Evolutionary conservation across 2,113 vertebrate genomes (phyloP).

Genomic region (Barbus barbus): DNA sequence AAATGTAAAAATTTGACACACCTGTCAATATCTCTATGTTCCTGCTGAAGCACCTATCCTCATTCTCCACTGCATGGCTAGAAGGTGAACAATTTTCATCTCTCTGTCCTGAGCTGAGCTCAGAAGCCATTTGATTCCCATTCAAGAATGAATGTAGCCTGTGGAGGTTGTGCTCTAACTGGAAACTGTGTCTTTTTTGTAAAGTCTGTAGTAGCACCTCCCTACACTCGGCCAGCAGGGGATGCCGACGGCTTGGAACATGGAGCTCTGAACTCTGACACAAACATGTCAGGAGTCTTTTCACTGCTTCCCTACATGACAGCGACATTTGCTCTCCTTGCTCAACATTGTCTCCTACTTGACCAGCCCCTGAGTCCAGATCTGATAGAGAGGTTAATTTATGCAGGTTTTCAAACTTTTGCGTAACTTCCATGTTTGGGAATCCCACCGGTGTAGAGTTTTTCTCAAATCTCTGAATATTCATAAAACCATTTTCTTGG

Average conservation of each 20-base stretch:
- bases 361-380: neutral
- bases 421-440: neutral
- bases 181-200: slow-evolving; percentile 67
- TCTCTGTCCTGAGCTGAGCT: slow-evolving; percentile 10
- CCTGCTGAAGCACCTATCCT: neutral
- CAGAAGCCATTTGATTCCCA: neutral
- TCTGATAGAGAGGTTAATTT: slow-evolving; percentile 23
- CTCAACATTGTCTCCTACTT: neutral
- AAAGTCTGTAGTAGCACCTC: slow-evolving; percentile 69
- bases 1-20: slow-evolving; percentile 33
- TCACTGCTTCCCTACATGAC: slow-evolving; percentile 47
- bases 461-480: slow-evolving; percentile 29
- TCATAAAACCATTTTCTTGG: neutral
- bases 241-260: slow-evolving; percentile 63
- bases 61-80: neutral
- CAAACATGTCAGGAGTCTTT: slow-evolving; percentile 66
- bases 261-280: slow-evolving; percentile 65
- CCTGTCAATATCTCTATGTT: slow-evolving; percentile 51
- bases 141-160: slow-evolving; percentile 38
- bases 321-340: neutral
- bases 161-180: slow-evolving; percentile 68
- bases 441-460: slow-evolving; percentile 27
- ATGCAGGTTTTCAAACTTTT: neutral
- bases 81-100: slow-evolving; percentile 13
- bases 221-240: slow-evolving; percentile 73